Evolutionary conservation across 2,797 vertebrate species (phyloP).

Genomic region (Heliangelus exortis): DNA sequence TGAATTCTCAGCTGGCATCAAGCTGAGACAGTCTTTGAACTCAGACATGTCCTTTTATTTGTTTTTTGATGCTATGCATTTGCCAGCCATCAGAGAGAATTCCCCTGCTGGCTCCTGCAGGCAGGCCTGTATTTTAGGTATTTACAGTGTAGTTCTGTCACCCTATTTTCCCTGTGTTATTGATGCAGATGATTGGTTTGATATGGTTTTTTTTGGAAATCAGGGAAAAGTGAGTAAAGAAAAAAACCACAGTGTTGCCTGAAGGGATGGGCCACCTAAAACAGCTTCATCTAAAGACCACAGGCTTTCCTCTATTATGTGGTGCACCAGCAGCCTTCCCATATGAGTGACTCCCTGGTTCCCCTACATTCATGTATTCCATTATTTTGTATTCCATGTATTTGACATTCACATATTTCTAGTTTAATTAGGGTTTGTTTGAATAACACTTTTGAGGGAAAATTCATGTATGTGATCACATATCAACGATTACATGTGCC

Average conservation of each 20-base stretch:
- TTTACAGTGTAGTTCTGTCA: not conserved
- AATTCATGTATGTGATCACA: not conserved
- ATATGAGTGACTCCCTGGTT: not conserved
- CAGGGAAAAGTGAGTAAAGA: not conserved
- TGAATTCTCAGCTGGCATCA: not conserved
- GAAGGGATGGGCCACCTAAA: not conserved
- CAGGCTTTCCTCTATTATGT: accelerated
- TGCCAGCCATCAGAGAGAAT: not conserved
- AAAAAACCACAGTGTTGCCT: not conserved
- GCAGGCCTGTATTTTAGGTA: not conserved
- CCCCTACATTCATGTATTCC: not conserved
- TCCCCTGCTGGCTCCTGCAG: not conserved
- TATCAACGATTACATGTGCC: not conserved
- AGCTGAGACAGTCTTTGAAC: not conserved
- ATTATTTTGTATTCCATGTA: not conserved
- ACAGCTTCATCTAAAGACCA: not conserved
- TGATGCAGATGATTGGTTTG: not conserved
- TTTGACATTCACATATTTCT: not conserved
- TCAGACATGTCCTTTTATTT: not conserved
- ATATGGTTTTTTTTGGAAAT: not conserved
- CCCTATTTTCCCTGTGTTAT: not conserved
- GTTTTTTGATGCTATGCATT: not conserved
- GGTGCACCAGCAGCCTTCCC: not conserved
- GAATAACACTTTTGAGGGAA: not conserved
- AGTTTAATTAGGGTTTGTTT: not conserved